phyloP scores from a whole-genome alignment of 2,888 invertebrate genomes.

The Argyra leucocephala region DNA sequence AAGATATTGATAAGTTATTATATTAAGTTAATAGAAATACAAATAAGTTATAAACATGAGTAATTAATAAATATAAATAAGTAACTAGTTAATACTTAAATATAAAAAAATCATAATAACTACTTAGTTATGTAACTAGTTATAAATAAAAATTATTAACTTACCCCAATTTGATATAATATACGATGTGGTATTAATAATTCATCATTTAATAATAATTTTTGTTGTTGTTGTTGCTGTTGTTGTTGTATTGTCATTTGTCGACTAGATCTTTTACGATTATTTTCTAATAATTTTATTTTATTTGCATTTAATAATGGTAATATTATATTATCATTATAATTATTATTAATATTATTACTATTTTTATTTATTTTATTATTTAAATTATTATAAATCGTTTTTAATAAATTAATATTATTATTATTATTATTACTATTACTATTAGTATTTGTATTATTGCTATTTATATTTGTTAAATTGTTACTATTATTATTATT shows the following conservation, averaged over 20 bases:
- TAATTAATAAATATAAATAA: no score
- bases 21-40: no score
- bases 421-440: slow-evolving; percentile 17
- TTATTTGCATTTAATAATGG: not conserved
- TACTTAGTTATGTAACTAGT: no score
- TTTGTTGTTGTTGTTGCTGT: no score
- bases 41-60: no score
- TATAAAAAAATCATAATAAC: no score
- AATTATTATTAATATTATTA: slow-evolving; percentile 18
- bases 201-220: slow-evolving; percentile 27
- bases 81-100: no score
- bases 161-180: slow-evolving; percentile 52
- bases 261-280: slow-evolving; percentile 34
- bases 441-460: no score
- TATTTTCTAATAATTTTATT: not conserved
- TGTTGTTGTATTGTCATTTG: slow-evolving; percentile 40
- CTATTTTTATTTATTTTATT: not conserved
- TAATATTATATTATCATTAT: slow-evolving; percentile 12
- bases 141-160: no score
- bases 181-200: slow-evolving; percentile 48
- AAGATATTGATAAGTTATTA: no score
- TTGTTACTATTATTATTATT: slow-evolving; percentile 17
- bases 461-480: slow-evolving; percentile 8
- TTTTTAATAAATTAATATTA: not conserved
- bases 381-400: not conserved